A percentile compares a stretch with the other conserved stretches of the same genome.
phyloP scores from a whole-genome alignment of 92 coral and sea anemone species.

The Parazoanthus darwini region DNA sequence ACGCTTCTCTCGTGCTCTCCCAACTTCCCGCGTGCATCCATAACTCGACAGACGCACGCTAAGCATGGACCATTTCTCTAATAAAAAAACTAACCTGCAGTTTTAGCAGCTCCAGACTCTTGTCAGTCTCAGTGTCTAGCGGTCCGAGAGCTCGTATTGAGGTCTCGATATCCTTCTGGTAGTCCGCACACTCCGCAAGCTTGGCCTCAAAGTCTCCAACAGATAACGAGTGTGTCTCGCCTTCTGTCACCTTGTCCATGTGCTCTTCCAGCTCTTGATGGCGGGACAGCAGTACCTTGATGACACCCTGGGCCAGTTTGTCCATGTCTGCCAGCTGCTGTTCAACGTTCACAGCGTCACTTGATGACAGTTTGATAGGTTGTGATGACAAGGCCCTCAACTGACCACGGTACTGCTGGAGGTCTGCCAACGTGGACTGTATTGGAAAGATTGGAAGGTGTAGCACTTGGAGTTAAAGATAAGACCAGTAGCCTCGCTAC shows the following conservation, averaged over 20 bases:
- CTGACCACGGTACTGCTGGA: conserved; percentile 37
- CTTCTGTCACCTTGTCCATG: conserved; percentile 60
- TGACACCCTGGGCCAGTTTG: conserved; percentile 69
- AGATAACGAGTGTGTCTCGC: conserved; percentile 57
- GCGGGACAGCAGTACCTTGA: conserved; percentile 64
- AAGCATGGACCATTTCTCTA: no score
- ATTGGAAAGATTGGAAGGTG: not conserved
- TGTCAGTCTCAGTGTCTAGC: conserved; percentile 60
- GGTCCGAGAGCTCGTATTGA: conserved; percentile 71
- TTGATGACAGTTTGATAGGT: conserved; percentile 33
- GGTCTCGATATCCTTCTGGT: conserved; percentile 57
- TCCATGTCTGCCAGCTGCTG: conserved; percentile 61
- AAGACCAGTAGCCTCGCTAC: not conserved
- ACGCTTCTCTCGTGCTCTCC: no score
- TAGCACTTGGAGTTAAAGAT: not conserved
- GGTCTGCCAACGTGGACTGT: conserved; percentile 11
- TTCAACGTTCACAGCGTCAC: conserved; percentile 29
- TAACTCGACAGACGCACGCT: no score
- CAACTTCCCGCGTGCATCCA: no score
- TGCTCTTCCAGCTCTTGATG: conserved; percentile 58
- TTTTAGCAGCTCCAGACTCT: conserved; percentile 66
- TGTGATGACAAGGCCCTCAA: conserved; percentile 25
- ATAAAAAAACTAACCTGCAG: conserved; percentile 58
- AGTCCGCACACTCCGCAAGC: conserved; percentile 65
- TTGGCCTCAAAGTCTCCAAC: conserved; percentile 69